A percentile compares a stretch with the other conserved stretches of the same genome.
These are phyloP conservation scores for Caenorhabditis virilis DNA, from an alignment of 2,888 invertebrate species.

Conservation along the genomic window DNA sequence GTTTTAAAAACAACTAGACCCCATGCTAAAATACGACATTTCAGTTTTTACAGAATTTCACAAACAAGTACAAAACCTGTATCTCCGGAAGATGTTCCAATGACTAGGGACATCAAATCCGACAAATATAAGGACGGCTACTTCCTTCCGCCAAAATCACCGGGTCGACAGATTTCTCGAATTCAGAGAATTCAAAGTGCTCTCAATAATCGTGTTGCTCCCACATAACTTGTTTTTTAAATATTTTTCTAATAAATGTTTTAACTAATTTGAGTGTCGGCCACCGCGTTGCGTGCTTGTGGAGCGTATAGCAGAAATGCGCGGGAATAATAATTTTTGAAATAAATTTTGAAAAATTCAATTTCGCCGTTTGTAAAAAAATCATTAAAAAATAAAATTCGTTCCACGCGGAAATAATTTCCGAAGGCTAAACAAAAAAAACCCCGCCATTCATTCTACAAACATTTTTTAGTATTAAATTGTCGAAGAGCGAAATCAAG, in stretches of 20 bases:
- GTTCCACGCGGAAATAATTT: too few species aligned
- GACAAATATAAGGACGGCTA: conserved; percentile 8
- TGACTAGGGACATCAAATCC: not conserved
- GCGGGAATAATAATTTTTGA: too few species aligned
- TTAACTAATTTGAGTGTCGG: not conserved
- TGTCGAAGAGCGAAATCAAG: too few species aligned
- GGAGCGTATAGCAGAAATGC: not conserved
- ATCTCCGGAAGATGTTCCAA: conserved; percentile 10
- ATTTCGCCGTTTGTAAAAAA: too few species aligned
- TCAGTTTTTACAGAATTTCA: conserved; percentile 36
- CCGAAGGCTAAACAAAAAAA: too few species aligned
- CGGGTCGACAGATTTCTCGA: conserved; percentile 18
- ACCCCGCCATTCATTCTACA: too few species aligned
- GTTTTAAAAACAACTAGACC: not conserved
- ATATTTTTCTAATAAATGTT: conserved; percentile 1
- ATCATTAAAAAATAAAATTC: too few species aligned
- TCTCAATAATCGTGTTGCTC: conserved; percentile 23
- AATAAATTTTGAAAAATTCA: not conserved
- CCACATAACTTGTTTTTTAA: conserved; percentile 11
- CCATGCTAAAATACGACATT: not conserved
- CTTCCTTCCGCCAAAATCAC: conserved; percentile 29
- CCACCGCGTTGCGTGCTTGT: not conserved
- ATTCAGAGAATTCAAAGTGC: conserved; percentile 31
- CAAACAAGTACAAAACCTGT: conserved; percentile 34
- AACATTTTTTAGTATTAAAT: too few species aligned